Base-by-base conservation (phyloP, 2,888 invertebrate genomes). In the Drosophila pegasa region DNA sequence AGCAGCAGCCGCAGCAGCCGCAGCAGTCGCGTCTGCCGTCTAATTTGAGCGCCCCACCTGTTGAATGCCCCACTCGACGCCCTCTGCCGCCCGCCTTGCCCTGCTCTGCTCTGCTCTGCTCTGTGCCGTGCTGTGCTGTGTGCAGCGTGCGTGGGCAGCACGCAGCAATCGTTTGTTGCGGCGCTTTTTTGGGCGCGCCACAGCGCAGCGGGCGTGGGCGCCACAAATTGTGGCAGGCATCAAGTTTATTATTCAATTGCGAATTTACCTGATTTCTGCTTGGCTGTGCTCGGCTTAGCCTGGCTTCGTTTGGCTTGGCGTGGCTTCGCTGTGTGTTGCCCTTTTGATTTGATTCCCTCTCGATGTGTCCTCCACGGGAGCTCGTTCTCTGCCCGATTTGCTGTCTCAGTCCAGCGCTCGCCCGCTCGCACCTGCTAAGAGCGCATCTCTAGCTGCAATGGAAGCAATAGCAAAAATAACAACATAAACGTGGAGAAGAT, bases 231-330 rank as follows among this genome's bases (percentile, higher is more conserved):
- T 27, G 25, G 51, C 52, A 38, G 86, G 87, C 83, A 83, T 71
- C 20, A 60, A 38, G 63, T 65, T 80, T 82, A 83, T 76, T 75
- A 70, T 50, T 62, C 62, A 62, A 75, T 71, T 71, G 75, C 57
- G 60, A 74, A 27, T 48, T 83, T 74, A 77, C 71, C 87, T 79
- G 47, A 48, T 67, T 67, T 61, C 9, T 22, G 56, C 29, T 61
- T 20, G 20, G 9, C 29, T 29, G n/a, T n/a, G n/a, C n/a, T n/a
- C n/a, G n/a, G n/a, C n/a, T n/a, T n/a, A n/a, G n/a, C n/a, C n/a
- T n/a, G n/a, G n/a, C n/a, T n/a, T n/a, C n/a, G n/a, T n/a, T n/a
- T n/a, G n/a, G 56, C 29, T 61, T 20, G 20, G 9, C 29, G 18
- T 31, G 31, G 27, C 48, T 9, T 48, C 7, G 22, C n/a, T 33